Base-by-base conservation (phyloP, 2,888 invertebrate species). In the Microdon myrmicae region DNA sequence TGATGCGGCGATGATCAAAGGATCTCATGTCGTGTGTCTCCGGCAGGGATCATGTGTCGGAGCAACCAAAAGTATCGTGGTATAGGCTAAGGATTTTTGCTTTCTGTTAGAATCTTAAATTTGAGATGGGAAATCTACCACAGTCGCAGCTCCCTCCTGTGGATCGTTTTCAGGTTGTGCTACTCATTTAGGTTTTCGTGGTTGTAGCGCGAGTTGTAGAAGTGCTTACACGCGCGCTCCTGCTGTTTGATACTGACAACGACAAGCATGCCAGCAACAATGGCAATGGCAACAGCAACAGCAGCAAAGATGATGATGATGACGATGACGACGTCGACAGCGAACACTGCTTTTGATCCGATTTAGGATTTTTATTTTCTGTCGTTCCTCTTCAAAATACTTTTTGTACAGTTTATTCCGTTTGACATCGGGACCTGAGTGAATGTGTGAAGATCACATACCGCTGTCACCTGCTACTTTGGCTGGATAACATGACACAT, bases 381-480 rank as follows among this genome's bases (percentile, higher is more conserved):
- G 28, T 26, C 20, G 28, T 45, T 37, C 3, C 23, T 43, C 28
- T 28, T 41, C 20, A 29, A 45, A n/a, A 20, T 60, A 31, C 41
- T 45, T 64, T 51, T 64, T 64, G 58, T 58, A 35, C 56, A 64
- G 51, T 51, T 64, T 58, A 58, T 58, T 51, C 23, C 64, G 54
- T 58, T 61, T 67, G 68, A 61, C 60, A 68, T 58, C 45, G 37
- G 53, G 44, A 43, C 58, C 56, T 39, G 45, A 53, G 59, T 56
- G 68, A 68, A 67, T 67, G 68, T 68, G 69, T 69, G 67, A 69
- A 68, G 68, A 69, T 69, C 68, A 68, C 58, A 68, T 68, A 69
- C 55, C 68, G 60, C 69, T 69, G 69, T 69, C 69, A 69, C 69
- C 68, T 69, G 69, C 68, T 69, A 68, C 68, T 69, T 68, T 67